Evolutionary conservation across 2,113 vertebrate species (phyloP).

Genomic region (Trachemys scripta): DNA sequence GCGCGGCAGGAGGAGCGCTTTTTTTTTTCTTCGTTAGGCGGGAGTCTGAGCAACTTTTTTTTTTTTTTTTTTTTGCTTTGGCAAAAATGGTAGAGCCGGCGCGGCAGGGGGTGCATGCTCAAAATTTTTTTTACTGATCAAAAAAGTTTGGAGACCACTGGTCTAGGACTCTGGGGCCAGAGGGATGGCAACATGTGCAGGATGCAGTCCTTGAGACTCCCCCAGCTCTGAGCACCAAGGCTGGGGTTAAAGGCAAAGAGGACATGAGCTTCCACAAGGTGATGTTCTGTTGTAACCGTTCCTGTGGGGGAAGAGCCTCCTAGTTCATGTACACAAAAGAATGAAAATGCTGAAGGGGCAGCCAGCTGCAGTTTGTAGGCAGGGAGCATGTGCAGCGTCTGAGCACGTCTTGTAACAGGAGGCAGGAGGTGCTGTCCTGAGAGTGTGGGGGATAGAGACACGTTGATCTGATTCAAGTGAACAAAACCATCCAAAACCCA

Average conservation of each 20-base stretch:
- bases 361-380: background rate
- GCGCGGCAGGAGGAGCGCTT: too few relatives aligned
- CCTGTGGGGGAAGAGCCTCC: background rate
- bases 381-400: background rate
- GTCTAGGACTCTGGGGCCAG: background rate
- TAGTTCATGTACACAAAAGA: too few relatives aligned
- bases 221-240: background rate
- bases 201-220: background rate
- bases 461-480: background rate
- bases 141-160: too few relatives aligned
- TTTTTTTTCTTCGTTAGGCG: too few relatives aligned
- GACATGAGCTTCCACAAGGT: background rate
- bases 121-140: too few relatives aligned
- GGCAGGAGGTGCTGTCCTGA: background rate
- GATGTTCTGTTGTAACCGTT: background rate
- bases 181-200: background rate
- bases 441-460: background rate
- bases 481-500: accelerated
- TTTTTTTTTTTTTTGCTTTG: too few relatives aligned
- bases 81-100: too few relatives aligned
- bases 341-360: background rate
- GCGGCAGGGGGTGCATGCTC: too few relatives aligned
- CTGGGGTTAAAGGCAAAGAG: background rate
- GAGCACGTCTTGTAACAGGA: accelerated
- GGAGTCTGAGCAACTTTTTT: too few relatives aligned